Conservation (phyloP, 2,797 vertebrate species). For the Cryptoprocta ferox region DNA sequence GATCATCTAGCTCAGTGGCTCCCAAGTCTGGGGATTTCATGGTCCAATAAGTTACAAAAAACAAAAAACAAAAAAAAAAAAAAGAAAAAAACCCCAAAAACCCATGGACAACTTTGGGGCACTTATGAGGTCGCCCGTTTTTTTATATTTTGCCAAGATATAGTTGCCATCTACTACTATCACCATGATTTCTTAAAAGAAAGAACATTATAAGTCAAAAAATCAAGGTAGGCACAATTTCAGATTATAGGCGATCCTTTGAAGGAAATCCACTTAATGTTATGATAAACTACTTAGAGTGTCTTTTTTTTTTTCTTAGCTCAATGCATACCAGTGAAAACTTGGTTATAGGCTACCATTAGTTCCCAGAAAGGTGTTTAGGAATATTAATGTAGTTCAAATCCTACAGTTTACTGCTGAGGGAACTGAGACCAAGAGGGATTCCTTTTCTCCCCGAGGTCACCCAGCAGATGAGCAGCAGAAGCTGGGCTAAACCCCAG, state of each 20-base stretch:
- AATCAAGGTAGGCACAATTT: neutral
- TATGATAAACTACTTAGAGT: neutral
- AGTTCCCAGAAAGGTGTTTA: neutral
- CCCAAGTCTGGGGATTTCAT: conserved; percentile 45
- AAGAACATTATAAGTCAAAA: neutral
- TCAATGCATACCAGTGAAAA: neutral
- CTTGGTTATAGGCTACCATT: neutral
- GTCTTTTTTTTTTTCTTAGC: neutral
- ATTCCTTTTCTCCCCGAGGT: neutral
- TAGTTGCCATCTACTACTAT: neutral
- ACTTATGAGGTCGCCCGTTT: neutral
- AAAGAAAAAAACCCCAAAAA: too few relatives aligned
- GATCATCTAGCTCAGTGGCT: conserved; percentile 14
- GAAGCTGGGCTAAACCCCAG: neutral
- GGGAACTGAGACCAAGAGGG: neutral
- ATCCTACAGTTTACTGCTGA: neutral
- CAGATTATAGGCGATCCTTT: conserved; percentile 40
- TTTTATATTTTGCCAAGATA: neutral
- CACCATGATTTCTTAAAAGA: neutral
- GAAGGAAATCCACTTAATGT: neutral
- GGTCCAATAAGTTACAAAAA: neutral
- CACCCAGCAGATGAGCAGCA: neutral
- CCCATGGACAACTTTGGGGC: neutral
- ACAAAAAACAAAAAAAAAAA: neutral
- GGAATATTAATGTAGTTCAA: conserved; percentile 9